phyloP scores from a whole-genome alignment of 2,797 vertebrate genomes.

The Pagetopsis macropterus region DNA sequence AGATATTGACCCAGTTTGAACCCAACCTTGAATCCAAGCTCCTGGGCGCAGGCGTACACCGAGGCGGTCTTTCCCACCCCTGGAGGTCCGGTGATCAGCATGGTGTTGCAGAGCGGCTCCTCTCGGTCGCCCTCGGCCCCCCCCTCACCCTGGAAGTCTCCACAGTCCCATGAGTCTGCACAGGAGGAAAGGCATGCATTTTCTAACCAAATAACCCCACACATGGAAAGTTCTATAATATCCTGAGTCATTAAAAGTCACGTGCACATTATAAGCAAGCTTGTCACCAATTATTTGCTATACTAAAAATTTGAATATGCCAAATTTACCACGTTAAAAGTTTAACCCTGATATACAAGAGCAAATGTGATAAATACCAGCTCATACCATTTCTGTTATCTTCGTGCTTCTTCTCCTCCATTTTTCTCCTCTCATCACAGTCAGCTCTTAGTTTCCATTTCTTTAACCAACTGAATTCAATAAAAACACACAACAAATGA shows the following conservation, averaged over 20 bases:
- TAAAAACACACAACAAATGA: conserved; percentile 6
- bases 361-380: background rate
- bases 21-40: conserved; percentile 94
- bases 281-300: background rate
- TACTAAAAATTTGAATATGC: background rate
- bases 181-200: conserved; percentile 3
- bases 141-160: conserved; percentile 86
- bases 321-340: background rate
- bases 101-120: conserved; percentile 83
- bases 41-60: conserved; percentile 93
- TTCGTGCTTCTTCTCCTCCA: conserved; percentile 77
- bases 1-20: background rate
- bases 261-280: background rate
- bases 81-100: conserved; percentile 90
- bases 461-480: conserved; percentile 88
- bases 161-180: conserved; percentile 85
- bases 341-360: background rate
- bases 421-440: conserved; percentile 84
- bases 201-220: conserved; percentile 2
- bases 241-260: conserved; percentile 1
- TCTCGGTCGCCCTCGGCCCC: conserved; percentile 70
- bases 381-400: conserved; percentile 67
- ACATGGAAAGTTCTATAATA: background rate
- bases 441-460: conserved; percentile 92
- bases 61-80: conserved; percentile 94